Percentiles rank a stretch among this genome's conserved stretches.
Conservation (phyloP, 2,888 invertebrate genomes). For the Erpobdella octoculata region DNA sequence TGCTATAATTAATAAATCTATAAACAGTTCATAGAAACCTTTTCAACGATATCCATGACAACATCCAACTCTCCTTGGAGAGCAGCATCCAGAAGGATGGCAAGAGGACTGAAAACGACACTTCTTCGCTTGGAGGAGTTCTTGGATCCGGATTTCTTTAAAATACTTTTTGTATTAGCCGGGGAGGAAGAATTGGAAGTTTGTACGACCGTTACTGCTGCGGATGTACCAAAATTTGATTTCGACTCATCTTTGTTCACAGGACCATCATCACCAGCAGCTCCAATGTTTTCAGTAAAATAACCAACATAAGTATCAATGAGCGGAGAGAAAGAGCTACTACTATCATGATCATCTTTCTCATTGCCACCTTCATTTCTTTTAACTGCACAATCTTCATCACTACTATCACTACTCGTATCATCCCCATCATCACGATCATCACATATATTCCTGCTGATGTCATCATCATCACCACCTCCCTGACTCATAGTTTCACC, state of each 20-base stretch:
- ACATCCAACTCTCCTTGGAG: constrained; percentile 94
- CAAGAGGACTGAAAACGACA: constrained; percentile 96
- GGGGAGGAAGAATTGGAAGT: no score
- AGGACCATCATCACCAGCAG: background rate
- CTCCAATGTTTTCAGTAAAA: background rate
- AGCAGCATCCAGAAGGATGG: constrained; percentile 88
- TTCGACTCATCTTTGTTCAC: no score
- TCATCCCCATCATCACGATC: background rate
- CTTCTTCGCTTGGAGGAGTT: constrained; percentile 50
- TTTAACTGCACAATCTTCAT: background rate
- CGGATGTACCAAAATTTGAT: no score
- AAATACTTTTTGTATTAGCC: background rate
- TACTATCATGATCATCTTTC: constrained; percentile 20
- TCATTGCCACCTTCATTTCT: background rate
- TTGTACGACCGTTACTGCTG: background rate
- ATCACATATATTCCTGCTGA: background rate
- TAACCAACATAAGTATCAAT: constrained; percentile 7
- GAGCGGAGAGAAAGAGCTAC: constrained; percentile 7
- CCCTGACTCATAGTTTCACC: no score
- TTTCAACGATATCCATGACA: constrained; percentile 83
- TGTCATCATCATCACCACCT: constrained; percentile 7
- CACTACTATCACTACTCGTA: background rate
- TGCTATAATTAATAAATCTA: no score
- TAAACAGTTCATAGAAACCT: no score
- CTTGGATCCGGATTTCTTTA: background rate